These are phyloP conservation scores for Pyrrhosoma nymphula DNA, from an alignment of 2,888 invertebrate species.

Conservation along the genomic window DNA sequence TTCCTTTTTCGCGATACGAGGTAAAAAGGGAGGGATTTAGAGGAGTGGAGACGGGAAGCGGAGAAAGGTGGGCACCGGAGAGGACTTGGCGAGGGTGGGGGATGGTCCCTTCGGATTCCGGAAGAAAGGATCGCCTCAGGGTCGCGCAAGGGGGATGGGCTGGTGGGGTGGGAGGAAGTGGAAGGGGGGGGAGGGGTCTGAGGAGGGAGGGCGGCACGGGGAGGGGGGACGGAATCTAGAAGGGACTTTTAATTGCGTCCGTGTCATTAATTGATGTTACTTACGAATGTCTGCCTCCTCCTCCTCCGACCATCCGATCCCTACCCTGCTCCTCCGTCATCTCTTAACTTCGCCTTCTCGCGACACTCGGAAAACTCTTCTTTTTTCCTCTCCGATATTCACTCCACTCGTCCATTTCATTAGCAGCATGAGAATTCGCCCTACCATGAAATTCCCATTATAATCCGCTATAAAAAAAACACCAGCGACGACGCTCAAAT, in stretches of 20 bases:
- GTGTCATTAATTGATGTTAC: constrained; percentile 68
- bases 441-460: constrained; percentile 67
- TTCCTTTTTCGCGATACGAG: neutral
- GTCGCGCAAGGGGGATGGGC: neutral
- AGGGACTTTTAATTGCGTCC: constrained; percentile 65
- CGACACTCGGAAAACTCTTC: constrained; percentile 31
- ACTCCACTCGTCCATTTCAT: constrained; percentile 64
- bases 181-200: neutral
- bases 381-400: constrained; percentile 12
- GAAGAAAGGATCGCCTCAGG: neutral
- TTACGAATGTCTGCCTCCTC: constrained; percentile 57
- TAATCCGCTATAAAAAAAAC: constrained; percentile 62
- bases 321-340: neutral
- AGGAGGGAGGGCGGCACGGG: neutral
- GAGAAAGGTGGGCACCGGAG: neutral
- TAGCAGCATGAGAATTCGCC: constrained; percentile 60
- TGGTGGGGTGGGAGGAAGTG: neutral
- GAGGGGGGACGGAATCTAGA: constrained; percentile 38
- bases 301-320: neutral
- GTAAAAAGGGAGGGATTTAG: neutral
- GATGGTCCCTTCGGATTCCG: neutral
- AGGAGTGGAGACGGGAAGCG: neutral
- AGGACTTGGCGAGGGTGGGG: neutral
- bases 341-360: constrained; percentile 24
- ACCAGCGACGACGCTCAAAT: constrained; percentile 51